A percentile compares a stretch with the other conserved stretches of the same genome.
Conservation (phyloP, 2,797 vertebrate genomes). For the Pseudochromis fuscus region DNA sequence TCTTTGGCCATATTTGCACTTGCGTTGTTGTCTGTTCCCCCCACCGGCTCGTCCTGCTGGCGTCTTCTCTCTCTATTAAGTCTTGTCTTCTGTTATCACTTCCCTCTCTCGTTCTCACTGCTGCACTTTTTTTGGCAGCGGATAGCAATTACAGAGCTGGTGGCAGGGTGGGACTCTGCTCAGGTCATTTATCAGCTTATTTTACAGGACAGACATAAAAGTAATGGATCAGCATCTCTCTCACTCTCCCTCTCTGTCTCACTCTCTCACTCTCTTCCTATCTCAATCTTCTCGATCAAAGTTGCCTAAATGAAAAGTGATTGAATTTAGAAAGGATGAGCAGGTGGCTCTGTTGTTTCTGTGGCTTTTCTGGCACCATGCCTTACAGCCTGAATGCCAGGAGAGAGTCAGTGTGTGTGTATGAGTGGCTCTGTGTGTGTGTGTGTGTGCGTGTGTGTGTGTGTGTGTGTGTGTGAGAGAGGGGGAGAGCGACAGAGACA, state of each 20-base stretch:
- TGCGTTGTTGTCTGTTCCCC: conserved; percentile 20
- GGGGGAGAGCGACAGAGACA: conserved; percentile 1
- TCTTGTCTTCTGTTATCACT: conserved; percentile 46
- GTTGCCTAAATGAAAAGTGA: conserved; percentile 71
- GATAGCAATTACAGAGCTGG: conserved; percentile 59
- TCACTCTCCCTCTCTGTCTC: conserved; percentile 14
- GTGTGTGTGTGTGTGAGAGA: conserved; percentile 9
- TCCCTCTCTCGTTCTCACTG: conserved; percentile 22
- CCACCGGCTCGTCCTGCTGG: conserved; percentile 29
- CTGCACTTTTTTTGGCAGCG: conserved; percentile 57
- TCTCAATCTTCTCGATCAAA: conserved; percentile 36
- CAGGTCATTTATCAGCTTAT: conserved; percentile 71
- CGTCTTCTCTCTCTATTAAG: conserved; percentile 47
- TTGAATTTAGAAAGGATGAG: conserved; percentile 71
- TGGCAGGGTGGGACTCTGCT: conserved; percentile 56
- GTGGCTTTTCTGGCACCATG: conserved; percentile 64
- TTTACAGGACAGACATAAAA: conserved; percentile 66
- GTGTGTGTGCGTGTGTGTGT: conserved; percentile 20
- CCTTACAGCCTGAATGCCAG: conserved; percentile 68
- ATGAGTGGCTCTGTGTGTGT: too few relatives aligned
- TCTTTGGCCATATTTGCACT: conserved; percentile 43
- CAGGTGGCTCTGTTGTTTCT: conserved; percentile 76
- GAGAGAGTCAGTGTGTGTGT: conserved; percentile 47
- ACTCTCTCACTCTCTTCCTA: conserved; percentile 19
- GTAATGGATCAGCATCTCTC: conserved; percentile 67